Evolutionary conservation across 2,113 vertebrate species (phyloP).

Genomic region (Otis tarda): DNA sequence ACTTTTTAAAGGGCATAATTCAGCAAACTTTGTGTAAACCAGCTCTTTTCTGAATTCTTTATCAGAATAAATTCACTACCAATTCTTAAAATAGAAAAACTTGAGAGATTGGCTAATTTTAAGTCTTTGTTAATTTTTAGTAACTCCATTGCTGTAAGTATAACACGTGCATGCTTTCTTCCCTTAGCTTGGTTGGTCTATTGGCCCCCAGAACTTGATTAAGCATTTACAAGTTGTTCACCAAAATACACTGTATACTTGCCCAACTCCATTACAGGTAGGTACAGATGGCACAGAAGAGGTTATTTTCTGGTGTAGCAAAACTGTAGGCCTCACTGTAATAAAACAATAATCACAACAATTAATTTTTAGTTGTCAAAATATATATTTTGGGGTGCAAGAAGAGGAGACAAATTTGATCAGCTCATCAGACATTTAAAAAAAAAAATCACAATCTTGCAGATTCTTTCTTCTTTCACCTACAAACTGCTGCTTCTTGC

Average conservation of each 20-base stretch:
- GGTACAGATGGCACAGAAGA: neutral
- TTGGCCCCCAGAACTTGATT: conserved; percentile 89
- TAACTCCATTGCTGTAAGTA: neutral
- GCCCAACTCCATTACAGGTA: conserved; percentile 91
- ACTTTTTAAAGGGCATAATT: neutral
- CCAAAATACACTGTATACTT: conserved; percentile 90
- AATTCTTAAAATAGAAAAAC: neutral
- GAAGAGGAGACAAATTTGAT: neutral
- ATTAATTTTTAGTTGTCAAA: neutral
- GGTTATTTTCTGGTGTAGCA: neutral
- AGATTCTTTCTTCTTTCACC: neutral
- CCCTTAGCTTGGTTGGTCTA: conserved; percentile 91
- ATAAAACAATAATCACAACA: neutral
- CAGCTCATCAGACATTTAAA: neutral
- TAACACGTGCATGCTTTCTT: conserved; percentile 19
- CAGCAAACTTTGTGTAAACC: neutral
- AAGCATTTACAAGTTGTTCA: conserved; percentile 95
- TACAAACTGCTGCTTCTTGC: neutral
- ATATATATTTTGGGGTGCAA: neutral
- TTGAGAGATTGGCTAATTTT: neutral
- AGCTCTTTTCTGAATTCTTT: neutral
- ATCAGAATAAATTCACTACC: neutral
- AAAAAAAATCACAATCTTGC: neutral
- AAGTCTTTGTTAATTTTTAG: neutral
- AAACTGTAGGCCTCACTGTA: neutral